Base-by-base conservation (phyloP, 2,797 vertebrate genomes). In the Stomatorhinus walkeri region DNA sequence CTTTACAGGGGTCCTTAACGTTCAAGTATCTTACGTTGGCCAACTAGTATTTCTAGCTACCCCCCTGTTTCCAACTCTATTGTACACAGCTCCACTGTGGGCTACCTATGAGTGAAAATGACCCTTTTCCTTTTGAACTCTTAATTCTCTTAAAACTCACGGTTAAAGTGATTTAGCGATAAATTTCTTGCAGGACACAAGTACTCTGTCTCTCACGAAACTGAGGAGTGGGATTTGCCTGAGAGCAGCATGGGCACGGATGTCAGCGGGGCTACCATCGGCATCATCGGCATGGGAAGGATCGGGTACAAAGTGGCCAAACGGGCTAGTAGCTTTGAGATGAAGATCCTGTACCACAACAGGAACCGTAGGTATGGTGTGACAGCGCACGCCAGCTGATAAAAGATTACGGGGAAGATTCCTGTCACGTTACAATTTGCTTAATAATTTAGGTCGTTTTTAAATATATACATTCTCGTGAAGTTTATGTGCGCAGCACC, bases 321-420 rank as follows among this genome's bases (percentile, higher is more conserved):
- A 91, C 93, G 95, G 91, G 96, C 96, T 43, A 93, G 89, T 92
- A 94, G 92, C 16, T 97, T 97, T 92, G 95, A 97, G 5, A 97
- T 97, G 96, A 96, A 95, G 88, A 95, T 97, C 91, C 90, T 96
- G 85, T 97, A 96, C 92, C 94, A 96, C 90, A 97, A 95, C 87
- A 94, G 96, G 90, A 95, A 89, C 52, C 93, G 43, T 90, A 96
- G 96, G 96, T 96, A 93, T 93, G 91, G 24, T 79, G 32, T 51
- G 12, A 85, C 40, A 8, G n/a, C 19, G 22, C 9, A 40, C 7
- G 36, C 2, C 14, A n/a, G 28, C 64, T 72, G 64, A 12, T 61
- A 4, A 40, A 61, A 61, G 0, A 56, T 19, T 16, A 40, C 5
- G 14, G 19, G 19, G n/a, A 46, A 49, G 12, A 49, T 49, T 12